phyloP scores from a whole-genome alignment of 2,888 invertebrate species.

The Drosophila quinaria region DNA sequence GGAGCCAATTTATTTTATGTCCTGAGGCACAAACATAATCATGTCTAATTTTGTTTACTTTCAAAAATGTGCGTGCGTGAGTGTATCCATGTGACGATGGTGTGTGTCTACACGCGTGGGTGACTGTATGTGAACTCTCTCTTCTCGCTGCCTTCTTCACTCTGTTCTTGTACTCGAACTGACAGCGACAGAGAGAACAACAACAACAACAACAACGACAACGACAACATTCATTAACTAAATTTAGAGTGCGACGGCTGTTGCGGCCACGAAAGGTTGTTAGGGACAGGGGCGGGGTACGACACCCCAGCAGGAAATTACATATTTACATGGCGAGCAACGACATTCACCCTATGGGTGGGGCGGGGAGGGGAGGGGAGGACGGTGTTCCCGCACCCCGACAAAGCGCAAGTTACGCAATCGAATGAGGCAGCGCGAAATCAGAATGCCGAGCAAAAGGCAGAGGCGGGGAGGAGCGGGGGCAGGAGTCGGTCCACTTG shows the following conservation, averaged over 20 bases:
- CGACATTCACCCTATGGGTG: slow-evolving; percentile 14
- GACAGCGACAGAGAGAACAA: slow-evolving; percentile 20
- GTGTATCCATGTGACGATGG: slow-evolving; percentile 49
- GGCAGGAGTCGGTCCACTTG: slow-evolving; percentile 23
- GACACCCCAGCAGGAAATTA: slow-evolving; percentile 66
- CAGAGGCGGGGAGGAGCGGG: neutral
- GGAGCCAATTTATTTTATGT: slow-evolving; percentile 82
- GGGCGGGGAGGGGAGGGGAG: slow-evolving; percentile 15
- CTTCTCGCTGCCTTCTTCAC: neutral
- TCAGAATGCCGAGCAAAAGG: slow-evolving; percentile 46
- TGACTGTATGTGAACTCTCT: slow-evolving; percentile 29
- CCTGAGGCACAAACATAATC: slow-evolving; percentile 80
- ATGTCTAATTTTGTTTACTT: slow-evolving; percentile 82
- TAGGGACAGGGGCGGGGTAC: slow-evolving; percentile 15
- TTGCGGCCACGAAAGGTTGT: slow-evolving; percentile 48
- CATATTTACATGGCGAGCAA: slow-evolving; percentile 59
- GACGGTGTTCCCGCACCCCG: neutral
- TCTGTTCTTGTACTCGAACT: slow-evolving; percentile 14
- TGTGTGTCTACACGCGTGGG: slow-evolving; percentile 43
- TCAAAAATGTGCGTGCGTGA: slow-evolving; percentile 77
- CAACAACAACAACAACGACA: slow-evolving; percentile 22
- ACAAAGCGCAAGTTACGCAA: slow-evolving; percentile 70
- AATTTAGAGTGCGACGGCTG: slow-evolving; percentile 78
- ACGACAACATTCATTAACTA: slow-evolving; percentile 74
- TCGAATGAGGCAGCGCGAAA: slow-evolving; percentile 70